Base-by-base conservation (phyloP, 2,888 invertebrate species). In the Tridacna crocea region DNA sequence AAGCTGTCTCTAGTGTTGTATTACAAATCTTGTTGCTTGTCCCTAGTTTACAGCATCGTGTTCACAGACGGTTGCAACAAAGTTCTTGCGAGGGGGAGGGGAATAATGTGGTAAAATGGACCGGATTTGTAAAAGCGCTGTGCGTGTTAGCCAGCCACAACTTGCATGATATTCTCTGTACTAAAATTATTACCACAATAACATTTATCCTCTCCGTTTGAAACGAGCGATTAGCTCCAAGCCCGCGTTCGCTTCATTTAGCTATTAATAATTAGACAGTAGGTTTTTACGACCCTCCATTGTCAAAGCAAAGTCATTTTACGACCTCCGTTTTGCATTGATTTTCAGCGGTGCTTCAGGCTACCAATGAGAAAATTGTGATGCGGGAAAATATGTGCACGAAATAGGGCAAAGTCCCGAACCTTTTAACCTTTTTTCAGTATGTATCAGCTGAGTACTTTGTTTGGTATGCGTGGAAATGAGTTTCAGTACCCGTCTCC, bases 181-280 rank as follows among this genome's bases (percentile, higher is more conserved):
- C 70, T 70, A 70, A 70, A 70, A 70, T 51, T 48, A 70, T 70
- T 70, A 51, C 70, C 70, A 24, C 70, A 70, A 26, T 70, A 70
- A 70, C 51, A 26, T 51, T 51, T 70, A 48, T 70, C 70, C 70
- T 51, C 70, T 22, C 26, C 70, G 70, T 70, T 70, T 51, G 55
- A 70, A 70, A 70, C 70, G 70, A 51, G 70, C 70, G 70, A 70
- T 70, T 70, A 70, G 70, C 70, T 70, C 17, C 70, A 51, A 51
- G 47, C 51, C 70, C 51, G 70, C 70, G 55, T 58, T 78, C 79
- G 84, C 77, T 84, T 81, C 84, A 72, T 81, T 81, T 66, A 79
- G 78, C 81, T 77, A 81, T 82, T 84, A 81, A 84, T 84, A 84
- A 84, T 84, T 84, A 81, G 84, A 75, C 81, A 81, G 77, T 77